Percentiles rank a stretch among this genome's conserved stretches.
These are phyloP conservation scores for Sebastes alutus DNA, from an alignment of 2,797 vertebrate species.

Conservation along the genomic window DNA sequence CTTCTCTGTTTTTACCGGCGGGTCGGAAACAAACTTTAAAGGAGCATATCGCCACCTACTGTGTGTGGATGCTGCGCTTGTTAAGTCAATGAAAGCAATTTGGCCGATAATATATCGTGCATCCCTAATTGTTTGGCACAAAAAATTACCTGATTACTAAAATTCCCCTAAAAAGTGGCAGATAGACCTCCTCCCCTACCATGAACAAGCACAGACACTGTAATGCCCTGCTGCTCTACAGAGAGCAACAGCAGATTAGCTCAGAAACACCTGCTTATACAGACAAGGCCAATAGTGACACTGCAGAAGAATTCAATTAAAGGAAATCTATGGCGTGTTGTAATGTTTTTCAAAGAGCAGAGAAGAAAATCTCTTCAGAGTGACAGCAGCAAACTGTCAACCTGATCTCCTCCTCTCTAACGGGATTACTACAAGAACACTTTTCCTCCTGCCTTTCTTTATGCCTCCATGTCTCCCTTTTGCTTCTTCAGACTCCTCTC, in stretches of 20 bases:
- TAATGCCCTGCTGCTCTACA: background rate
- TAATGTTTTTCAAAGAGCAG: slow-evolving; percentile 23
- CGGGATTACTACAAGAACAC: slow-evolving; percentile 53
- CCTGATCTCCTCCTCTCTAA: slow-evolving; percentile 39
- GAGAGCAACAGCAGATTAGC: slow-evolving; percentile 18
- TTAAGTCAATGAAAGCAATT: too few species aligned
- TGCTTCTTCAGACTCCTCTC: background rate
- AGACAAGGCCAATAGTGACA: background rate
- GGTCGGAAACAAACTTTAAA: too few species aligned
- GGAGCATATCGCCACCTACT: too few species aligned
- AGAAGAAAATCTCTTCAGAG: slow-evolving; percentile 42
- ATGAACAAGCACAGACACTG: background rate
- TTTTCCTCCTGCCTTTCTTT: slow-evolving; percentile 20
- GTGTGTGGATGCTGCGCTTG: too few species aligned
- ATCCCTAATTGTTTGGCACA: background rate
- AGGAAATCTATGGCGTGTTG: slow-evolving; percentile 37
- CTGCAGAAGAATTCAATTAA: slow-evolving; percentile 49
- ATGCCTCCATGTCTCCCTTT: slow-evolving; percentile 1
- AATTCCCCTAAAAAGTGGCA: background rate
- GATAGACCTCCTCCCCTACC: background rate
- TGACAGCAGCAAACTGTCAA: slow-evolving; percentile 36
- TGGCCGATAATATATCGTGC: too few species aligned
- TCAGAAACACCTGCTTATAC: background rate
- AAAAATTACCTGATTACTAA: background rate
- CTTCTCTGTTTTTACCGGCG: too few species aligned